Evolutionary conservation across 2,113 vertebrate genomes (phyloP), one percentile per base, ranked within the genome.

Genomic region (Planiliza haematocheilus): DNA sequence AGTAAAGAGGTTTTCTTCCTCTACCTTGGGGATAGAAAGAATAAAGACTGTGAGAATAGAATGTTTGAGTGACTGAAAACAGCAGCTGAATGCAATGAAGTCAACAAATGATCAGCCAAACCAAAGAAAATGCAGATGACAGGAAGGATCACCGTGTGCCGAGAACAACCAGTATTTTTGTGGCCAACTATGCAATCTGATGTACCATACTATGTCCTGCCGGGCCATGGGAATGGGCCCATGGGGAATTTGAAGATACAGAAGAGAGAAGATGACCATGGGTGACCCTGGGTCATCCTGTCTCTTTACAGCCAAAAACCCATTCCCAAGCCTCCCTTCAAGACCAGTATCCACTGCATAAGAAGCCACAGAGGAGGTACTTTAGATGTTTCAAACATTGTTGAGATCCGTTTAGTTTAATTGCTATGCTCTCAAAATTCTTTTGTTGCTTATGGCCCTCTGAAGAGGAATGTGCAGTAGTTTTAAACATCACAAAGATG

Each of bases 51-150:
- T 20, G 37, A 72, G 36, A 51, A 37, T 48, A 42, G 9, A 79
- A 20, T 17, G 10, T 77, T 12, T 62, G 24, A 57, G 52, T 53
- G 6, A 55, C 12, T 71, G 56, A 76, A 70, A 75, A 46, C 68
- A 82, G 58, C 74, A 79, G 75, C 69, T 53, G 24, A 67, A 38
- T 10, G n/a, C 67, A 30, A 7, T 34, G 48, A 77, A 78, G 67
- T 81, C 70, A 81, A 77, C 70, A 86, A 72, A 24, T 7, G 5
- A 84, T 72, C 46, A 3, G 70, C 84, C 83, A 86, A 88, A 88
- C 70, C 79, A 73, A 10, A 60, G 24, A 52, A 77, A 68, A 74
- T 55, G 60, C 55, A 74, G 80, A 67, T 79, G 66, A 76, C 65
- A 65, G 74, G 46, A 66, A 20, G 38, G 58, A 71, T 56, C 34